These are phyloP conservation scores for Parascotia fuliginaria DNA, from an alignment of 2,888 invertebrate genomes.

Conservation along the genomic window DNA sequence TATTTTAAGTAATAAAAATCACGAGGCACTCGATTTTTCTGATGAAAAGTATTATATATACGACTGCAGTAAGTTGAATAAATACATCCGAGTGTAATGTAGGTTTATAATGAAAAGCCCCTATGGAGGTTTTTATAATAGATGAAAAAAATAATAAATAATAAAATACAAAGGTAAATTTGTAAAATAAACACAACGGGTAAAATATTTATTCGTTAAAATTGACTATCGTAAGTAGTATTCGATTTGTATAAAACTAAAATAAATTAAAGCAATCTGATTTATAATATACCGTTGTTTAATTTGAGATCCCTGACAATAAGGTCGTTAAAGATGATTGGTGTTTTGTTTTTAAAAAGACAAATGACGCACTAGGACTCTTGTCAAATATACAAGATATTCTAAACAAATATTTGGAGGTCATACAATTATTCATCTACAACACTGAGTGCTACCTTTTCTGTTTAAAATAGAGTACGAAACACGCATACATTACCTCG, in stretches of 20 bases:
- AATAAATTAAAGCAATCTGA: constrained; percentile 86
- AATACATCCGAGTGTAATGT: constrained; percentile 79
- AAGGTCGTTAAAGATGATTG: too few species aligned
- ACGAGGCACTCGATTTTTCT: neutral
- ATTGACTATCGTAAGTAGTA: constrained; percentile 85
- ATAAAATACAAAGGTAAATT: constrained; percentile 83
- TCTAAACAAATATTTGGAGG: too few species aligned
- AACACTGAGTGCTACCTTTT: too few species aligned
- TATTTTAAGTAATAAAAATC: too few species aligned
- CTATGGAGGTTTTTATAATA: constrained; percentile 85
- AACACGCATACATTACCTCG: too few species aligned
- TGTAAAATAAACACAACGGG: constrained; percentile 81
- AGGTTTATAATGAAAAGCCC: constrained; percentile 82
- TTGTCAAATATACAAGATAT: too few species aligned
- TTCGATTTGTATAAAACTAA: constrained; percentile 86
- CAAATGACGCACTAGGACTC: too few species aligned
- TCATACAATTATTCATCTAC: too few species aligned
- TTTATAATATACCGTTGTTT: constrained; percentile 80
- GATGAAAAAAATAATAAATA: constrained; percentile 64
- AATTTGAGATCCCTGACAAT: constrained; percentile 44
- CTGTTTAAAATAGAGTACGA: too few species aligned
- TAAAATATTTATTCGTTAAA: constrained; percentile 84
- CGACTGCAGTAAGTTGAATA: constrained; percentile 76
- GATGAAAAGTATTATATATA: constrained; percentile 41
- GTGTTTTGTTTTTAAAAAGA: too few species aligned